Conservation (phyloP, 2,888 invertebrate species). For the Phortica magna region DNA sequence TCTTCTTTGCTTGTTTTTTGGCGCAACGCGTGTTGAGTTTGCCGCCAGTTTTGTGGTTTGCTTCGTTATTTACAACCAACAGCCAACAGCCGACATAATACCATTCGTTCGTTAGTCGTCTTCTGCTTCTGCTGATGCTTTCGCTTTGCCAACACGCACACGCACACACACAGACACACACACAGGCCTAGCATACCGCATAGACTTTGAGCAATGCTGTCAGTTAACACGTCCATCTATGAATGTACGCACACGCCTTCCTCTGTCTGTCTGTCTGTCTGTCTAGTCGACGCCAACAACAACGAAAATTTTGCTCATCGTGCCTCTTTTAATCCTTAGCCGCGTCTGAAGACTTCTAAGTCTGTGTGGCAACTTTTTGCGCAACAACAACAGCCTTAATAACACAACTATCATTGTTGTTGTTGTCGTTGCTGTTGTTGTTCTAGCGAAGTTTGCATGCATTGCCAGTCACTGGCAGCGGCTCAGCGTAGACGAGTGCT, state of each 20-base stretch:
- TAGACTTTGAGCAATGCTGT: no score
- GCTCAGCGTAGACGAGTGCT: conserved; percentile 35
- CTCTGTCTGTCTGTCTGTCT: background rate
- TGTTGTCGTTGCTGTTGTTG: background rate
- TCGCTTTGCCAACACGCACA: background rate
- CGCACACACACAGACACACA: background rate
- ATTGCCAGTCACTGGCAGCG: background rate
- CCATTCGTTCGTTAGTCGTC: background rate
- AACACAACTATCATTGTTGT: background rate
- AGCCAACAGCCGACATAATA: background rate
- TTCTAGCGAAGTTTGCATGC: conserved; percentile 1
- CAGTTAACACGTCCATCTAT: background rate
- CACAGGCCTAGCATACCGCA: background rate
- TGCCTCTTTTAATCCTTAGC: background rate
- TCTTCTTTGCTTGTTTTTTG: background rate
- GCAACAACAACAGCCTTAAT: background rate
- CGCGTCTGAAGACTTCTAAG: background rate
- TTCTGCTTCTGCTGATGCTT: background rate
- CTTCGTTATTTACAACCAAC: background rate
- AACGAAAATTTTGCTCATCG: background rate
- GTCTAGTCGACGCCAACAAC: background rate
- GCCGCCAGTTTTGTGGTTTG: conserved; percentile 1
- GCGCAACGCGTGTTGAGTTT: background rate
- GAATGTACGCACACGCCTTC: background rate
- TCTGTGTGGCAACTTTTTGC: background rate